Evolutionary conservation across 2,797 vertebrate species (phyloP).

Genomic region (Aratinga solstitialis): DNA sequence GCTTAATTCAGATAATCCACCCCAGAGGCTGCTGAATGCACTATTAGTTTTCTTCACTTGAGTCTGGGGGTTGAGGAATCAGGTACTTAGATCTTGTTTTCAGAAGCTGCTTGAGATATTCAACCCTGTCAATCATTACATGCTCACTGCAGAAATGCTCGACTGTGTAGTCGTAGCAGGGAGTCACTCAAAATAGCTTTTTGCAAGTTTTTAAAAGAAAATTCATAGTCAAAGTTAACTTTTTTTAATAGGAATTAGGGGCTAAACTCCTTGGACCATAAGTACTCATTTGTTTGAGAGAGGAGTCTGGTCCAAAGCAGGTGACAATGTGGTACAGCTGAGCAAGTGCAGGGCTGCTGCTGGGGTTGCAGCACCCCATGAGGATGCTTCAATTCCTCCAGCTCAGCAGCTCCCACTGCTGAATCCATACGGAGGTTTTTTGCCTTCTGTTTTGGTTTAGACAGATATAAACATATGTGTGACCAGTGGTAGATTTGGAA

Average conservation of each 20-base stretch:
- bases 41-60: not conserved
- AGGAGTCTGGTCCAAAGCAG: not conserved
- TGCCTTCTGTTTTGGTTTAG: not conserved
- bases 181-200: not conserved
- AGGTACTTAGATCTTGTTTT: not conserved
- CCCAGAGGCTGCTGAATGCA: not conserved
- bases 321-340: fast-evolving
- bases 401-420: not conserved
- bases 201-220: not conserved
- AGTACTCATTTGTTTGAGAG: fast-evolving
- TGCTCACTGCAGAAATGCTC: not conserved
- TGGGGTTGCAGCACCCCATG: fast-evolving
- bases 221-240: not conserved
- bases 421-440: not conserved
- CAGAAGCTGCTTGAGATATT: not conserved
- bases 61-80: not conserved
- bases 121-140: fast-evolving
- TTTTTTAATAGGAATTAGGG: not conserved
- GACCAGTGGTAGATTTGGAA: not conserved
- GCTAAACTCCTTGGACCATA: not conserved
- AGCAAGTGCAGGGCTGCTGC: not conserved
- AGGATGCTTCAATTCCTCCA: not conserved
- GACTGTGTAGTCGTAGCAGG: fast-evolving
- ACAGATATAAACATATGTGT: not conserved
- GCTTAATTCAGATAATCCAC: not conserved